Evolutionary conservation across 2,888 invertebrate genomes (phyloP).

Genomic region (Vesta saturnalis): DNA sequence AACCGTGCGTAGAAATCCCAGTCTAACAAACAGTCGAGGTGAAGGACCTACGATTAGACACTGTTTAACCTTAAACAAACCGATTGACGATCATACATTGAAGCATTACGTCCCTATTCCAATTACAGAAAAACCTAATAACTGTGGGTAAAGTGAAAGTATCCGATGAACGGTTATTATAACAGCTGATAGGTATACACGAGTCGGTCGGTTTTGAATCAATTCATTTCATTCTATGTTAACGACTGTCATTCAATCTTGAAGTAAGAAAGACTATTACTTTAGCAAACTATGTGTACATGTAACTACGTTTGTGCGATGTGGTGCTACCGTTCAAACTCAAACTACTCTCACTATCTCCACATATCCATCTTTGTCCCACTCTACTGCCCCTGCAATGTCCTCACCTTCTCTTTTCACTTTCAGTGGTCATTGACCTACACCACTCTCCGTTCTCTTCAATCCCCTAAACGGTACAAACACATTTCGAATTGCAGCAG

Average conservation of each 20-base stretch:
- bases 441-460: conserved; percentile 40
- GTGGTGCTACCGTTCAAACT: conserved; percentile 28
- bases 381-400: conserved; percentile 36
- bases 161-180: conserved; percentile 34
- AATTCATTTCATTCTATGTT: conserved; percentile 33
- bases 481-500: conserved; percentile 41
- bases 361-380: conserved; percentile 30
- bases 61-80: conserved; percentile 22
- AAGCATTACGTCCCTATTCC: not conserved
- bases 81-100: not conserved
- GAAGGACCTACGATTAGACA: conserved; percentile 31
- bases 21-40: conserved; percentile 24
- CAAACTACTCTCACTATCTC: conserved; percentile 36
- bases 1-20: conserved; percentile 24
- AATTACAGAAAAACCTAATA: not conserved
- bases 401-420: conserved; percentile 52
- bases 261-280: conserved; percentile 25
- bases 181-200: conserved; percentile 29
- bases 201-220: conserved; percentile 24
- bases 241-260: conserved; percentile 36
- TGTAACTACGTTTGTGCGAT: conserved; percentile 21
- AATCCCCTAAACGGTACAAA: conserved; percentile 35
- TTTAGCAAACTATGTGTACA: conserved; percentile 30
- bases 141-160: conserved; percentile 9
- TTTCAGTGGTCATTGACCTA: conserved; percentile 51